These are phyloP conservation scores for Atethmia centrago DNA, from an alignment of 2,888 invertebrate species.

Conservation along the genomic window DNA sequence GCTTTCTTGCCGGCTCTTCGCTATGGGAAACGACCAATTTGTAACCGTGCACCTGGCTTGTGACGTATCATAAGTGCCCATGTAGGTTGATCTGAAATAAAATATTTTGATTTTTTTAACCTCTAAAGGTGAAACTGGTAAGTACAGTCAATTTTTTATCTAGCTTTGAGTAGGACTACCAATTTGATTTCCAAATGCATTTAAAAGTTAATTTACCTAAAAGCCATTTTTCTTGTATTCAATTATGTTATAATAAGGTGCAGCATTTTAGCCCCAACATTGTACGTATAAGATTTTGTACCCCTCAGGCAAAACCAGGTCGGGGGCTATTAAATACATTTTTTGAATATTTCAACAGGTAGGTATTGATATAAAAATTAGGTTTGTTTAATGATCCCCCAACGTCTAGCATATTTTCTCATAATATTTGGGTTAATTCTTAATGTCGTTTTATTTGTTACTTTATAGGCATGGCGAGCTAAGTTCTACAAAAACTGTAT, in stretches of 20 bases:
- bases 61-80: background rate
- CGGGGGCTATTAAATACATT: conserved; percentile 74
- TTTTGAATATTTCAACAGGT: conserved; percentile 73
- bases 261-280: conserved; percentile 71
- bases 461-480: conserved; percentile 1
- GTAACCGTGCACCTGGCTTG: background rate
- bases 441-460: conserved; percentile 49
- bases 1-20: background rate
- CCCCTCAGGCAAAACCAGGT: conserved; percentile 73
- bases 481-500: background rate
- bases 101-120: background rate
- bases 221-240: background rate
- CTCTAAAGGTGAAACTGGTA: too few relatives aligned
- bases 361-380: conserved; percentile 72
- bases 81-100: background rate
- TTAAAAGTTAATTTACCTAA: background rate
- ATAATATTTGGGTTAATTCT: conserved; percentile 70
- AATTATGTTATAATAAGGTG: conserved; percentile 28
- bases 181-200: background rate
- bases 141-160: background rate
- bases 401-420: conserved; percentile 71
- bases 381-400: conserved; percentile 74
- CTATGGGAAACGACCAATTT: background rate
- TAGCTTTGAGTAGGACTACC: background rate
- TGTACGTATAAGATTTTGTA: conserved; percentile 46